These are phyloP conservation scores for Batillaria attramentaria DNA, from an alignment of 1,140 invertebrate genomes.

Conservation along the genomic window DNA sequence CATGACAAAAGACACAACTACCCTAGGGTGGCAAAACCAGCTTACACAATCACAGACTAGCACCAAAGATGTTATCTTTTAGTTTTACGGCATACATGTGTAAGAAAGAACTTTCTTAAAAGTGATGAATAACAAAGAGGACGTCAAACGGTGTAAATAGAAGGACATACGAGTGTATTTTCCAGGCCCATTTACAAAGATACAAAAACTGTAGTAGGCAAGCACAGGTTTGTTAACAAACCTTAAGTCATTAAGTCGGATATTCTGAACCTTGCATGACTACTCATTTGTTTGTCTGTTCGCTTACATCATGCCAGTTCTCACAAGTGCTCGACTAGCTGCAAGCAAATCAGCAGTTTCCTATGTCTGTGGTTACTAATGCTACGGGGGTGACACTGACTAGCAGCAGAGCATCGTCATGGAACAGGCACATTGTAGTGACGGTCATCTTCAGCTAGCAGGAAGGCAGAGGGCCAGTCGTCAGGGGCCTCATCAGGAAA, in stretches of 20 bases:
- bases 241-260: background rate
- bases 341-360: too few relatives aligned
- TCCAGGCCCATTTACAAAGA: background rate
- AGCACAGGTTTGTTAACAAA: too few relatives aligned
- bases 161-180: background rate
- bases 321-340: too few relatives aligned
- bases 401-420: too few relatives aligned
- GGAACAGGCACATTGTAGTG: constrained; percentile 71
- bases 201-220: background rate
- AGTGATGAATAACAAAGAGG: background rate
- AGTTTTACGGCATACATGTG: background rate
- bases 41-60: background rate
- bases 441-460: constrained; percentile 74
- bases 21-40: too few relatives aligned
- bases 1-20: too few relatives aligned
- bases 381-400: too few relatives aligned
- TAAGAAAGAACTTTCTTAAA: background rate
- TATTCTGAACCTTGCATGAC: background rate
- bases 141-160: background rate
- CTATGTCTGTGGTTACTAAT: too few relatives aligned
- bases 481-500: constrained; percentile 71
- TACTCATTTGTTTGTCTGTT: too few relatives aligned
- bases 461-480: constrained; percentile 55
- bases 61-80: background rate
- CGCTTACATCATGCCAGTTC: too few relatives aligned